Evolutionary conservation across 2,797 vertebrate species (phyloP), one percentile per base, ranked within the genome.

Genomic region (Antrozous pallidus): DNA sequence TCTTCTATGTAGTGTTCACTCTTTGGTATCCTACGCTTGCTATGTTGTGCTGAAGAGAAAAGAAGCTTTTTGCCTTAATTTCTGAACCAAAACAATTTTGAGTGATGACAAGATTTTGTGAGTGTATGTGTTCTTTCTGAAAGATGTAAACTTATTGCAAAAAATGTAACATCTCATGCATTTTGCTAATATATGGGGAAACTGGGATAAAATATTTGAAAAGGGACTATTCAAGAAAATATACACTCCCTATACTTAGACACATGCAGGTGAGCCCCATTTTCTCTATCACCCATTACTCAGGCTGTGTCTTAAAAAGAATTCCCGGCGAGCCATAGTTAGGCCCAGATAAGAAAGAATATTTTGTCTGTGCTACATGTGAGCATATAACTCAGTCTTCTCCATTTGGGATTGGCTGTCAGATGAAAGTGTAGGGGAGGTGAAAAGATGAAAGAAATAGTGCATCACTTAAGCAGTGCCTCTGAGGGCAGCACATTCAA

Each of bases 181-280:
- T 83, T 87, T 91, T 65, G 31, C 26, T 61, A 61, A 80, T 51
- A 36, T 56, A 6, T 71, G 14, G 38, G 24, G 8, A n/a, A 85
- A 82, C 79, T 16, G 18, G 73, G 70, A 67, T 77, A 70, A 91
- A 91, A 38, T 93, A 88, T 75, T 91, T 87, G 49, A 93, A 93
- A 67, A 4, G 1, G 18, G 31, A 40, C 40, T 77, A 56, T 73
- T 91, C 75, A 81, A 90, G 81, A 79, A 91, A 89, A 80, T 79
- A 51, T 16, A 61, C n/a, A 85, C 13, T 87, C 71, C 47, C 7
- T 90, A 2, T 84, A 54, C n/a, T 83, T 80, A 78, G 77, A 74
- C 13, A 73, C n/a, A 36, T n/a, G 49, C 31, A 92, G 61, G 82
- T 90, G n/a, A 70, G 28, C 20, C 42, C 45, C 56, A 1, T 93